Conservation (phyloP, 2,888 invertebrate species). For the Spicauda simplicius region DNA sequence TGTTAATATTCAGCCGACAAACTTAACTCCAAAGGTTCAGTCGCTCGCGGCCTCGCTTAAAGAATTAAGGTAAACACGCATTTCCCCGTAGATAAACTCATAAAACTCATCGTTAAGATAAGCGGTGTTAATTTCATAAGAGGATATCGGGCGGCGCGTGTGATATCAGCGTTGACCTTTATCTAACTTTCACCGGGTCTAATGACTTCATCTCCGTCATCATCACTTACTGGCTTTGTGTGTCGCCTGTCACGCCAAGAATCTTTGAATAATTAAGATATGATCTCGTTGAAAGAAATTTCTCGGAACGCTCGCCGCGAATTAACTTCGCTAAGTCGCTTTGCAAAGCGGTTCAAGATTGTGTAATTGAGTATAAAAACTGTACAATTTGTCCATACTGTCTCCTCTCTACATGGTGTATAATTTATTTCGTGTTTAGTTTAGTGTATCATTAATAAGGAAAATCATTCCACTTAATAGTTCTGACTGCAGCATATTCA, state of each 20-base stretch:
- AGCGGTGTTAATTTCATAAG: conserved; percentile 69
- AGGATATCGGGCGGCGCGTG: conserved; percentile 62
- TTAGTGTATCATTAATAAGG: no score
- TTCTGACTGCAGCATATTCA: no score
- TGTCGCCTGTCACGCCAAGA: conserved; percentile 18
- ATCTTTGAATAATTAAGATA: conserved; percentile 22
- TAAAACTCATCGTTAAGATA: conserved; percentile 67
- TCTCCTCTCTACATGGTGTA: no score
- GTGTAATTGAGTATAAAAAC: no score
- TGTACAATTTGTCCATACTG: no score
- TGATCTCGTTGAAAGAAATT: conserved; percentile 2
- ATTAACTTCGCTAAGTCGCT: neutral
- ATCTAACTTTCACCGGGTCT: conserved; percentile 33
- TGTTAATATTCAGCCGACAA: neutral
- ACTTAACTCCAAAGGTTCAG: neutral
- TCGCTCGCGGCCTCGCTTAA: conserved; percentile 48
- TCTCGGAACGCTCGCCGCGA: conserved; percentile 9
- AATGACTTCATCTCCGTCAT: conserved; percentile 39
- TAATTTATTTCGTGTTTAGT: no score
- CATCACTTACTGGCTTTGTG: conserved; percentile 38
- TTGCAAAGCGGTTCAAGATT: no score
- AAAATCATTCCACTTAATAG: no score
- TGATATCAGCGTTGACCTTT: conserved; percentile 53
- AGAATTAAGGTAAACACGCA: conserved; percentile 63
- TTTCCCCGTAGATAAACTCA: conserved; percentile 68